Percentiles rank a stretch among this genome's conserved stretches.
phyloP scores from a whole-genome alignment of 37 sponge, comb jelly and placozoan species.

The Corticium candelabrum region DNA sequence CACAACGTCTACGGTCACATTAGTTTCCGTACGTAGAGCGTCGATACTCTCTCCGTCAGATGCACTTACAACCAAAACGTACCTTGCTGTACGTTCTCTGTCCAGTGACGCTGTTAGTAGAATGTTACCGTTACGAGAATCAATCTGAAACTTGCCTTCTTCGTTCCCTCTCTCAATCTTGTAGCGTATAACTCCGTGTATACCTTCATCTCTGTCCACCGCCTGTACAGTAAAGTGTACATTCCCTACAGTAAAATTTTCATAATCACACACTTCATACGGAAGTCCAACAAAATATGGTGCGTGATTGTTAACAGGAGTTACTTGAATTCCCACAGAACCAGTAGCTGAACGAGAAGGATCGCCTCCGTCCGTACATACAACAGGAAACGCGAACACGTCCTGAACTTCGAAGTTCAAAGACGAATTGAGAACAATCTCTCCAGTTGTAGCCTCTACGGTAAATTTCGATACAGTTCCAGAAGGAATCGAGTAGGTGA shows the following conservation, averaged over 20 bases:
- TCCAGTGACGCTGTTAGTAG: slow-evolving; percentile 5
- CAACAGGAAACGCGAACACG: not conserved
- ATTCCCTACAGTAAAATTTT: not conserved
- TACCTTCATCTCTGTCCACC: not conserved
- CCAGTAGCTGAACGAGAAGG: not conserved
- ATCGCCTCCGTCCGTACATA: not conserved
- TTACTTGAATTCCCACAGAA: not conserved
- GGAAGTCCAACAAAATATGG: not conserved
- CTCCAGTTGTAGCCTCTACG: slow-evolving; percentile 26
- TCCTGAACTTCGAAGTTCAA: slow-evolving; percentile 2
- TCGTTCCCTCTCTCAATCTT: slow-evolving; percentile 35
- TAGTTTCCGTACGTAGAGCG: not conserved
- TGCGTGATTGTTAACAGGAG: not conserved
- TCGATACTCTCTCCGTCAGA: slow-evolving; percentile 21
- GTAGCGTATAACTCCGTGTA: slow-evolving; percentile 24
- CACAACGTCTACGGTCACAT: not conserved
- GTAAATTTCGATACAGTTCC: not conserved
- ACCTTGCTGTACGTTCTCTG: slow-evolving; percentile 6
- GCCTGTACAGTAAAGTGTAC: not conserved
- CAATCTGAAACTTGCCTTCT: slow-evolving; percentile 22
- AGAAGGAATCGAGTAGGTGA: not conserved
- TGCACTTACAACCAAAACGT: slow-evolving; percentile 35
- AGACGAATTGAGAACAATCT: slow-evolving; percentile 11
- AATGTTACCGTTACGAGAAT: slow-evolving; percentile 16
- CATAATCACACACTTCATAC: not conserved